Conservation (phyloP, 2,797 vertebrate genomes). For the Triplophysa bombifrons region DNA sequence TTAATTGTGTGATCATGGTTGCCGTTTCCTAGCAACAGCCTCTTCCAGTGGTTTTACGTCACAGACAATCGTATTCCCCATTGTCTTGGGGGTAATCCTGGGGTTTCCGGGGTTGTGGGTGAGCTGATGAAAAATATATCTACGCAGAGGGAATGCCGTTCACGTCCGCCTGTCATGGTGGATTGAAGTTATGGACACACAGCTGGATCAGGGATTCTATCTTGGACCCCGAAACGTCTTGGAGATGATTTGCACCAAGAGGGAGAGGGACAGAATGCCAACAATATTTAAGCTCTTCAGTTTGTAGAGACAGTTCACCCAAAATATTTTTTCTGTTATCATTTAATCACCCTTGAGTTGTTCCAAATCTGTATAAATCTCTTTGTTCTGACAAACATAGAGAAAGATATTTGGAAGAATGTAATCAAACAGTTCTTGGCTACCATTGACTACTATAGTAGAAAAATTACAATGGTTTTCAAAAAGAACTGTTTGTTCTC, state of each 20-base stretch:
- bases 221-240: not conserved
- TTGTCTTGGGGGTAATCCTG: conserved; percentile 17
- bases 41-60: conserved; percentile 26
- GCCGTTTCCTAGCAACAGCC: conserved; percentile 57
- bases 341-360: too few relatives aligned
- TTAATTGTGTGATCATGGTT: conserved; percentile 45
- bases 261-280: not conserved
- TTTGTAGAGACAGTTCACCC: not conserved
- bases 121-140: conserved; percentile 6
- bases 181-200: conserved; percentile 9
- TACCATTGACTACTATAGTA: too few relatives aligned
- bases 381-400: not conserved
- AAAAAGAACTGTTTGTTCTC: too few relatives aligned
- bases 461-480: too few relatives aligned
- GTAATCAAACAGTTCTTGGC: too few relatives aligned
- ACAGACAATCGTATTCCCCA: conserved; percentile 24
- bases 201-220: not conserved
- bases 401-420: too few relatives aligned
- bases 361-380: too few relatives aligned
- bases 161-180: not conserved
- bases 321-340: too few relatives aligned
- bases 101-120: not conserved
- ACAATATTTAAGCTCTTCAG: not conserved
- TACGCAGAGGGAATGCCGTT: conserved; percentile 17
- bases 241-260: conserved; percentile 19